A percentile compares a stretch with the other conserved stretches of the same genome.
Conservation (phyloP, 2,888 invertebrate species). For the Bursaphelenchus okinawaensis region DNA sequence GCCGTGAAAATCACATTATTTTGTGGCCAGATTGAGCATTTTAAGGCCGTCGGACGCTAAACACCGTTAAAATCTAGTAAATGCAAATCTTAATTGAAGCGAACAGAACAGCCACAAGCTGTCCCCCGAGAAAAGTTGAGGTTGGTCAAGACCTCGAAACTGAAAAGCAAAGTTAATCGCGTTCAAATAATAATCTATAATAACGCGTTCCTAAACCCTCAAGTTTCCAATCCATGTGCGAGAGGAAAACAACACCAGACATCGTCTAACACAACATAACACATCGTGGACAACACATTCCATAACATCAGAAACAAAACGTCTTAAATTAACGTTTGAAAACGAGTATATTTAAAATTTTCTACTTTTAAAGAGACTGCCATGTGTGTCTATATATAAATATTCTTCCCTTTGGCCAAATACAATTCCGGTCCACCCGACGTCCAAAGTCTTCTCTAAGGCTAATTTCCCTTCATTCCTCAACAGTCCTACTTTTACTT, state of each 20-base stretch:
- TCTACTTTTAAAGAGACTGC: background rate
- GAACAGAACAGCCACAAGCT: background rate
- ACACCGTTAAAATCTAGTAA: background rate
- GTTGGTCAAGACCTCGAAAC: background rate
- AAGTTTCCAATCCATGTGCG: no score
- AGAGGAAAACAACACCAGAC: no score
- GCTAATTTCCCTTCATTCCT: constrained; percentile 1
- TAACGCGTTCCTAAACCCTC: no score
- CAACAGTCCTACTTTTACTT: constrained; percentile 1
- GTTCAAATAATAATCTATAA: background rate
- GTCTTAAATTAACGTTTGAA: no score
- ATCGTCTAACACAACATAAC: no score
- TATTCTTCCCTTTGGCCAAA: background rate
- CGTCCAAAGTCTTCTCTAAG: background rate
- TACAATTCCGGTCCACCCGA: background rate
- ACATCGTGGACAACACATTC: no score
- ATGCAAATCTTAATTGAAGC: constrained; percentile 1
- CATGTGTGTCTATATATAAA: background rate
- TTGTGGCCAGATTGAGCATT: background rate
- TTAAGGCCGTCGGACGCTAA: no score
- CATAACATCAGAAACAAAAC: no score
- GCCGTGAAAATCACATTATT: background rate
- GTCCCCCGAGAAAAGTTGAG: background rate
- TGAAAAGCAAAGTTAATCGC: background rate
- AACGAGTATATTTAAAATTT: background rate